A percentile compares a stretch with the other conserved stretches of the same genome.
phyloP scores from a whole-genome alignment of 1,140 invertebrate species.

The Carcinoscorpius rotundicauda region DNA sequence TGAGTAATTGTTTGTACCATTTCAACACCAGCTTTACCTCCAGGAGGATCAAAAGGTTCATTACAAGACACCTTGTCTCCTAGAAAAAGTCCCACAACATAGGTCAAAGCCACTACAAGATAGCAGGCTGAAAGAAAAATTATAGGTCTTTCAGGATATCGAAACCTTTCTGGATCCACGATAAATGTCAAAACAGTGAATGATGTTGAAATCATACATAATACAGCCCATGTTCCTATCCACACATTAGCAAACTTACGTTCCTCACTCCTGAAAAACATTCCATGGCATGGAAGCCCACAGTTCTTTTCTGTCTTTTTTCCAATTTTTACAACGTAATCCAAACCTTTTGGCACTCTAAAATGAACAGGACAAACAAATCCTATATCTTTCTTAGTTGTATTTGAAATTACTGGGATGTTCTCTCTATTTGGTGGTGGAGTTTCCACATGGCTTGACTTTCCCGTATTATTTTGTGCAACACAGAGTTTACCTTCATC shows the following conservation, averaged over 20 bases:
- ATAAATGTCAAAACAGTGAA: constrained; percentile 91
- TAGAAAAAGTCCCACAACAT: constrained; percentile 74
- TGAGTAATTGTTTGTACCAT: constrained; percentile 70
- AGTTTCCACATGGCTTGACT: background rate
- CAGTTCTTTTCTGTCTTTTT: constrained; percentile 66
- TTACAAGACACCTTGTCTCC: constrained; percentile 77
- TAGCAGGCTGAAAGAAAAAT: constrained; percentile 95
- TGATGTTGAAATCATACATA: constrained; percentile 82
- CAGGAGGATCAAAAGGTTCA: constrained; percentile 56
- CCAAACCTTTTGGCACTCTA: constrained; percentile 54
- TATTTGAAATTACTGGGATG: background rate
- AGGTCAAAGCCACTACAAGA: constrained; percentile 80
- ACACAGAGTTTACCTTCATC: constrained; percentile 60
- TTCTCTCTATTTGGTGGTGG: constrained; percentile 1
- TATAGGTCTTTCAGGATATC: constrained; percentile 93
- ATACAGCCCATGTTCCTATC: constrained; percentile 83
- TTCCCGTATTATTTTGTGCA: constrained; percentile 49
- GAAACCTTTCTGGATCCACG: constrained; percentile 78
- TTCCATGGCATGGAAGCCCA: constrained; percentile 80
- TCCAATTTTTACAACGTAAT: constrained; percentile 71
- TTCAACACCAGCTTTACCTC: constrained; percentile 61
- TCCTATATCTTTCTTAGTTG: constrained; percentile 26
- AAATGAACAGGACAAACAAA: constrained; percentile 79
- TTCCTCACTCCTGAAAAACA: constrained; percentile 79
- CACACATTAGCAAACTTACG: constrained; percentile 69